Base-by-base conservation (phyloP, 2,888 invertebrate species). In the Eilema caniola region DNA sequence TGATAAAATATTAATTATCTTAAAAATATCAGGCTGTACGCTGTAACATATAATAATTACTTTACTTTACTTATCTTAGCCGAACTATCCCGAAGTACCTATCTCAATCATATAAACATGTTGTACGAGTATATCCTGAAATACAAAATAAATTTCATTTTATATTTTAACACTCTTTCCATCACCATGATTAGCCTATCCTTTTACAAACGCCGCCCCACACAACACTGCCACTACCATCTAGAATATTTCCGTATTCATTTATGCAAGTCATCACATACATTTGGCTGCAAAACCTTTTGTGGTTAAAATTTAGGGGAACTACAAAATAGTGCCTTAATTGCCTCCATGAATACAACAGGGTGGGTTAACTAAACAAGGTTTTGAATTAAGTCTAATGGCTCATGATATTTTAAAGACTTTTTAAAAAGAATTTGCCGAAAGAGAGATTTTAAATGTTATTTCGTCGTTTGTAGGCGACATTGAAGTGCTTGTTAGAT, bases 321-420 rank as follows among this genome's bases (percentile, higher is more conserved):
- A 80, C 73, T 82, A 80, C 76, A 73, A 81, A 77, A 80, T 81
- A 81, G 80, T 77, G 76, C 67, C 74, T 75, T 80, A 81, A 82
- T 76, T 81, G 78, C 75, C 67, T 24, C 65, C 65, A 24, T 76
- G 61, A 73, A 71, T 66, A 64, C 61, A 67, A 41, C 31, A 20
- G 57, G 65, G 74, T 41, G 63, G 57, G 70, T 37, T 59, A 62
- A n/a, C 60, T 66, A 64, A 67, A 66, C 62, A 33, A 62, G 70
- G 67, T 71, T 81, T 74, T 79, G 77, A 74, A 79, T 79, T 82
- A 79, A 79, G 56, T 62, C 74, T 79, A 79, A 77, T 79, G 75
- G 77, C 72, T 70, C 68, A 71, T 71, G 75, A 81, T 81, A 69
- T 69, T 77, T 80, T 71, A 69, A 28, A 28, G 28, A 28, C 5